Base-by-base conservation (phyloP, 2,113 vertebrate genomes). In the Halichoerus grypus region DNA sequence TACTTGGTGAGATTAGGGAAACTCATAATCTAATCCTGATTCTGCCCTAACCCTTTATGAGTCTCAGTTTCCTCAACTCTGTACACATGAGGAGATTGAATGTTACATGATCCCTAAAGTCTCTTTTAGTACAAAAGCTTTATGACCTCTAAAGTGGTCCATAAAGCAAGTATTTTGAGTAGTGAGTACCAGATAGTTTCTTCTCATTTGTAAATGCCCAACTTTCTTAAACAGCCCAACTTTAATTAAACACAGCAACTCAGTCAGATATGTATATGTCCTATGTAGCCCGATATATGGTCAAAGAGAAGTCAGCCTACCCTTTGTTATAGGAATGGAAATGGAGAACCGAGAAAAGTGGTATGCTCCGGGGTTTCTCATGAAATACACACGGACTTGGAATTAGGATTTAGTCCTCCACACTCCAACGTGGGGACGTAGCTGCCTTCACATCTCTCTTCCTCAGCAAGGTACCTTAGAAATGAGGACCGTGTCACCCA, bases 231-330 rank as follows among this genome's bases (percentile, higher is more conserved):
- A 80, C 84, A 85, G 21, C 21, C 3, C 14, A 13, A 59, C 13
- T 94, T 87, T 61, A 80, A 90, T 72, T 89, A 90, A 97, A 61
- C 84, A 94, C 3, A 92, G 55, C 19, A 89, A 77, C 24, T 91
- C 13, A 24, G 55, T 89, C 31, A 91, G 21, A 49, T 79, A 79
- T 42, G 67, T 13, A 0, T n/a, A 42, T n/a, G 2, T 95, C 49
- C 4, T 53, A 15, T 36, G 77, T 36, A 31, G 24, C 51, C 21
- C 21, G 11, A 63, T 18, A 13, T 28, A 49, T 59, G 21, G 6
- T 72, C 33, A 83, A 83, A 72, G 63, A 61, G 33, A 65, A 94
- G 55, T 55, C 22, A 61, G 57, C 22, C 51, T 76, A 67, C 72
- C 36, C 33, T 80, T 22, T 16, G 80, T 55, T 55, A 2, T 46